A percentile compares a stretch with the other conserved stretches of the same genome.
Evolutionary conservation across 2,888 invertebrate species (phyloP).

Genomic region (Drosophila parthenogenetica): DNA sequence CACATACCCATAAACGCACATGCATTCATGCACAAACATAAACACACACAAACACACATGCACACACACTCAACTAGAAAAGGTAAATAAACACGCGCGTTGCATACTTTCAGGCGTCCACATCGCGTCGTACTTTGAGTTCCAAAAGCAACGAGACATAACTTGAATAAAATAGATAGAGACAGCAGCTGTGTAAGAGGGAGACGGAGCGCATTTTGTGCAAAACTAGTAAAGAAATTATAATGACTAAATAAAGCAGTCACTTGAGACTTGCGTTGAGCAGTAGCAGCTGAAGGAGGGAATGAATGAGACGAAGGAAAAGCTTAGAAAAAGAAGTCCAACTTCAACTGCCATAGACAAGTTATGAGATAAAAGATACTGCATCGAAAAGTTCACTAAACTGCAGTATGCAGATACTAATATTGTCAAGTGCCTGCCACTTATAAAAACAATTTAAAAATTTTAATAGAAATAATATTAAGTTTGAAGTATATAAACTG

Average conservation of each 20-base stretch:
- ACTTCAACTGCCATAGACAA: constrained; percentile 12
- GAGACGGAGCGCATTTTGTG: not conserved
- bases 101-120: constrained; percentile 51
- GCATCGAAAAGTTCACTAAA: constrained; percentile 13
- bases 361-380: constrained; percentile 9
- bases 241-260: constrained; percentile 76
- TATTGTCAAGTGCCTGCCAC: not conserved
- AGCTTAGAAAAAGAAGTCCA: not conserved
- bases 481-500: not conserved
- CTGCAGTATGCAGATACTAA: not conserved
- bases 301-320: not conserved
- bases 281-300: not conserved
- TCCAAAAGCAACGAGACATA: constrained; percentile 45
- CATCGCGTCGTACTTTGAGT: constrained; percentile 39
- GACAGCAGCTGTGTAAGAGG: constrained; percentile 1
- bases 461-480: not conserved
- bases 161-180: constrained; percentile 24
- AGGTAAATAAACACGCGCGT: constrained; percentile 72
- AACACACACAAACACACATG: constrained; percentile 19
- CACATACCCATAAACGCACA: constrained; percentile 9
- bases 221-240: constrained; percentile 55
- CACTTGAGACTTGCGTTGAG: constrained; percentile 65
- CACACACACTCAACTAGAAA: constrained; percentile 42
- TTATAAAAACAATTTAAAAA: not conserved
- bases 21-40: constrained; percentile 12